Evolutionary conservation across 2,113 vertebrate genomes (phyloP).

Genomic region (Butastur rufipennis): DNA sequence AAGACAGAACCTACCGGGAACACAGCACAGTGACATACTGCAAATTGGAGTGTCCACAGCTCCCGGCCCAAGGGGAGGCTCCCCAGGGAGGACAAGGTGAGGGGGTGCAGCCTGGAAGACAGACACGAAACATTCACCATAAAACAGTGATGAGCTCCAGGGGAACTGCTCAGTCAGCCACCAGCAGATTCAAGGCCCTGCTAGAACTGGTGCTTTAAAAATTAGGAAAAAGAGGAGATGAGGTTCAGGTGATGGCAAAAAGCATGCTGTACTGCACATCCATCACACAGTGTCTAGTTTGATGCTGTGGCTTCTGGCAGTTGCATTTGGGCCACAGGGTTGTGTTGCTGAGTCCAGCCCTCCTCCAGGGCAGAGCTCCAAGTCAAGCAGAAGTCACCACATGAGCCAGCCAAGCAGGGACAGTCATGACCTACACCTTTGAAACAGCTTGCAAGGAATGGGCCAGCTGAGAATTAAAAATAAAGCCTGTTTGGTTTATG

Average conservation of each 20-base stretch:
- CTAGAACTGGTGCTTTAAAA: neutral
- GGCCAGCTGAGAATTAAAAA: neutral
- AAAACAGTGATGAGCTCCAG: neutral
- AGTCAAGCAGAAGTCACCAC: neutral
- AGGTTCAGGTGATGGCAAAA: neutral
- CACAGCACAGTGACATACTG: neutral
- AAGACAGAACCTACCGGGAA: neutral
- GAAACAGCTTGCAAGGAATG: neutral
- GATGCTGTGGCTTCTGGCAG: neutral
- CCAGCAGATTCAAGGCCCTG: neutral
- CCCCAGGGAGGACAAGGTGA: neutral
- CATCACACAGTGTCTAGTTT: no score
- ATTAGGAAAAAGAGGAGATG: neutral
- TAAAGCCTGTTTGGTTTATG: neutral
- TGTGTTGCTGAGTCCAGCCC: neutral
- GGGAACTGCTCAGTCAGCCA: rapidly evolving
- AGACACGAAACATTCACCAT: neutral
- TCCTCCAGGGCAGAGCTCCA: neutral
- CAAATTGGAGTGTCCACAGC: neutral
- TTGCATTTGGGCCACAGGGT: neutral
- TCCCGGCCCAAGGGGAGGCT: neutral
- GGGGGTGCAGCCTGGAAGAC: neutral
- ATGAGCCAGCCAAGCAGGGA: neutral
- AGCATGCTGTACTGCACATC: neutral
- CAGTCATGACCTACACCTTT: neutral